Evolutionary conservation across 2,797 vertebrate species (phyloP), one percentile per base, ranked within the genome.

Genomic region (Diceros bicornis): DNA sequence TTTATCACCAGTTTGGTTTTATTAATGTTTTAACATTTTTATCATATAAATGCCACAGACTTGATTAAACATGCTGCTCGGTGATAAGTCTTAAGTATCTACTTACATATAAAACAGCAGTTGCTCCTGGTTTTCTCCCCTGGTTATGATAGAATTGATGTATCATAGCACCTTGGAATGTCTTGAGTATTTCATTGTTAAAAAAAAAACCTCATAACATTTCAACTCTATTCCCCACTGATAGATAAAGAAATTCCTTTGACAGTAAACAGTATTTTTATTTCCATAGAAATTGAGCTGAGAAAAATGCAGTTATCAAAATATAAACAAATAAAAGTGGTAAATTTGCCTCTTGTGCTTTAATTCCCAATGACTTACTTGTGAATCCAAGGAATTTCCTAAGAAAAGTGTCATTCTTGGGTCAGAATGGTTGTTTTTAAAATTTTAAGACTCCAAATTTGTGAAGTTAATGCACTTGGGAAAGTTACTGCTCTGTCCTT

Each of bases 11-110:
- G 85, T 98, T 98, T 98, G 98, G 97, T 98, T 98, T 98, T 98
- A 98, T 98, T 98, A 98, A 97, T 98, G 98, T 97, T 98, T 98
- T 98, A 98, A 96, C 89, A 96, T 95, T 98, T 98, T 98, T 98
- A 95, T 97, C 96, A 74, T 98, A 92, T 59, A 18, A 94, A 98
- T 98, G 97, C 98, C 98, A 98, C 96, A 89, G 95, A 98, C 78
- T 98, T 99, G 98, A 98, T 98, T 98, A 98, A 98, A 97, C 98
- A 97, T 97, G 98, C 93, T 96, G 94, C 47, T 97, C 90, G 95
- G 97, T 98, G 98, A 83, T 97, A 97, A 95, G 93, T 91, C 77
- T 88, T 98, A 98, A 98, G 98, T 98, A 98, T 96, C 97, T 98
- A 95, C 97, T 97, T 98, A 98, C 84, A 94, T 98, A 97, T 98